These are phyloP conservation scores for Drosophila punjabiensis DNA, from an alignment of 1,140 invertebrate genomes.

Conservation along the genomic window DNA sequence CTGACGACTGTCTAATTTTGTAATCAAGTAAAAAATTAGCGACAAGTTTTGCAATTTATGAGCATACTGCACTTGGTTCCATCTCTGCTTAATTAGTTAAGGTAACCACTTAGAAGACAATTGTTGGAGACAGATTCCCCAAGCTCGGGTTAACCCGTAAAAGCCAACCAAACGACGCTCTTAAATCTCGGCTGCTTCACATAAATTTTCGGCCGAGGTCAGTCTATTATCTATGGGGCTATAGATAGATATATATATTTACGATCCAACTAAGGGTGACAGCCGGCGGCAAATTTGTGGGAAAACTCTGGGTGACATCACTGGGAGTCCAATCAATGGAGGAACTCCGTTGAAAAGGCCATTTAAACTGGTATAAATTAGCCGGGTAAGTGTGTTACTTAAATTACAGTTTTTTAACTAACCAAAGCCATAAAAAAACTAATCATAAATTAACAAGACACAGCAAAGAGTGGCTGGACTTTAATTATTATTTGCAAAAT, in stretches of 20 bases:
- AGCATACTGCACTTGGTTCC: slow-evolving; percentile 28
- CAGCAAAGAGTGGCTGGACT: not conserved
- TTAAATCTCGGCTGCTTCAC: slow-evolving; percentile 39
- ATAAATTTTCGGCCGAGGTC: slow-evolving; percentile 46
- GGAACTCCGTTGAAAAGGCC: not conserved
- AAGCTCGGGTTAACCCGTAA: slow-evolving; percentile 6
- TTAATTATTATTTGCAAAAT: slow-evolving; percentile 12
- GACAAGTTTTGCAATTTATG: slow-evolving; percentile 36
- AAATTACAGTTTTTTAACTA: not conserved
- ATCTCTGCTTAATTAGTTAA: slow-evolving; percentile 26
- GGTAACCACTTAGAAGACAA: slow-evolving; percentile 25
- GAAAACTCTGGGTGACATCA: slow-evolving; percentile 49
- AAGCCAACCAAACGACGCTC: slow-evolving; percentile 21
- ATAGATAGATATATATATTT: slow-evolving; percentile 21
- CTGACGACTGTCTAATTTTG: slow-evolving; percentile 4
- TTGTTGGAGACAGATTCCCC: slow-evolving; percentile 2
- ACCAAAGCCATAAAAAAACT: not conserved
- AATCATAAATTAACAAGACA: not conserved
- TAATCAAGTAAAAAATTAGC: slow-evolving; percentile 22
- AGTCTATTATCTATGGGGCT: slow-evolving; percentile 13
- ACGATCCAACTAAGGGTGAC: slow-evolving; percentile 31
- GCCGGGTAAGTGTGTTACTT: not conserved
- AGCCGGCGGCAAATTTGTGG: slow-evolving; percentile 10
- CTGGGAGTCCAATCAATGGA: not conserved
- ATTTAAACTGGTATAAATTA: not conserved